phyloP scores from a whole-genome alignment of 2,797 vertebrate species.

The Lycodopsis pacificus region DNA sequence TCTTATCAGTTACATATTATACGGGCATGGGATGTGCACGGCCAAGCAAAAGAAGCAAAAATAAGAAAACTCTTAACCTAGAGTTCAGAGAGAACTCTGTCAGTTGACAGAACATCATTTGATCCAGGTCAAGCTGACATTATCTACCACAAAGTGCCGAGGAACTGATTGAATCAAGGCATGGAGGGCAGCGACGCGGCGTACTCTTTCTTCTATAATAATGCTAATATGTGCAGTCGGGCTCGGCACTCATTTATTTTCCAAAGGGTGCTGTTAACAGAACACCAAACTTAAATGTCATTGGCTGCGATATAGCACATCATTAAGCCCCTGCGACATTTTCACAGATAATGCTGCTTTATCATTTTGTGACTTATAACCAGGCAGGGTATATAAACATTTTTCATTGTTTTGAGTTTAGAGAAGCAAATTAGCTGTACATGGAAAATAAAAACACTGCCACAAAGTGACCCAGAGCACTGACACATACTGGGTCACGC shows the following conservation, averaged over 20 bases:
- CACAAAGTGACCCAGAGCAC: not conserved
- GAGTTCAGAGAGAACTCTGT: not conserved
- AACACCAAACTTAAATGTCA: constrained; percentile 25
- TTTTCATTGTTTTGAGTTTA: constrained; percentile 29
- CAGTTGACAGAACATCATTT: constrained; percentile 25
- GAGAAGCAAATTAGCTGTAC: not conserved
- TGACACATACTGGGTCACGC: not conserved
- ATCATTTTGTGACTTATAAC: constrained; percentile 30
- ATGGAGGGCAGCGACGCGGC: not conserved
- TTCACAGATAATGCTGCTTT: constrained; percentile 16
- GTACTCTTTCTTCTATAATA: constrained; percentile 1
- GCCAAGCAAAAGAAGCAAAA: not conserved
- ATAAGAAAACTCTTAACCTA: not conserved
- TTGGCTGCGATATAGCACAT: constrained; percentile 8
- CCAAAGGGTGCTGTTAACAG: constrained; percentile 13
- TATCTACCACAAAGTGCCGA: not conserved
- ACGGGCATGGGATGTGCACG: too few species aligned
- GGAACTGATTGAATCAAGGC: not conserved
- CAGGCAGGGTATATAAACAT: not conserved
- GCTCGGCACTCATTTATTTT: constrained; percentile 21
- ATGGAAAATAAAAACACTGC: not conserved
- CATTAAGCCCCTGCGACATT: constrained; percentile 38
- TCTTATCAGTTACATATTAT: not conserved
- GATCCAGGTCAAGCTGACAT: constrained; percentile 37
- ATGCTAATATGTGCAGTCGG: constrained; percentile 3